phyloP scores from a whole-genome alignment of 2,888 invertebrate genomes.

The Coleophora deauratella region DNA sequence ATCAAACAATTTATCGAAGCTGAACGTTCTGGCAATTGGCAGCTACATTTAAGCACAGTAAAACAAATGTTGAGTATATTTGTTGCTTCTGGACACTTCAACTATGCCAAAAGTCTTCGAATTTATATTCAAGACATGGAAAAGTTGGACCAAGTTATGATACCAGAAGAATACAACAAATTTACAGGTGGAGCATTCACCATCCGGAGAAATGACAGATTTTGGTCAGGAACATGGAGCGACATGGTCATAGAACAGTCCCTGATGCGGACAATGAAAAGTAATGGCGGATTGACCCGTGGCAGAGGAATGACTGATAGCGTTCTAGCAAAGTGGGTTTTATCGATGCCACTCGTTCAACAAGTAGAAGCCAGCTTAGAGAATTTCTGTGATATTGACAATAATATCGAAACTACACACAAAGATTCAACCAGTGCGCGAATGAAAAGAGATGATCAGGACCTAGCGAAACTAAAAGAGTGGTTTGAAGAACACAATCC shows the following conservation, averaged over 20 bases:
- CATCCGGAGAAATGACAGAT: constrained; percentile 24
- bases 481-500: constrained; percentile 18
- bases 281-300: constrained; percentile 24
- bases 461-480: constrained; percentile 14
- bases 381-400: constrained; percentile 13
- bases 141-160: constrained; percentile 24
- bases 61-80: constrained; percentile 26
- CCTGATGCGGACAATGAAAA: constrained; percentile 20
- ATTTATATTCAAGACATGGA: constrained; percentile 27
- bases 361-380: constrained; percentile 13
- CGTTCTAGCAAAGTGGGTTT: constrained; percentile 11
- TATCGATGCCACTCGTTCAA: constrained; percentile 8
- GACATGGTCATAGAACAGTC: constrained; percentile 18
- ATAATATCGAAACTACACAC: constrained; percentile 16
- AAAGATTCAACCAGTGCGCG: constrained; percentile 17
- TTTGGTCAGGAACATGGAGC: constrained; percentile 19
- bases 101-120: constrained; percentile 27
- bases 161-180: constrained; percentile 19
- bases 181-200: constrained; percentile 26
- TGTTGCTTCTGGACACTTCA: constrained; percentile 18
- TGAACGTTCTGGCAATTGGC: constrained; percentile 21
- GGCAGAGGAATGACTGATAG: constrained; percentile 24
- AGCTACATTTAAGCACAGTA: constrained; percentile 25
- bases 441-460: constrained; percentile 15
- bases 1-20: constrained; percentile 24